Conservation (phyloP, 1,140 invertebrate genomes). For the Saxidomus purpurata region DNA sequence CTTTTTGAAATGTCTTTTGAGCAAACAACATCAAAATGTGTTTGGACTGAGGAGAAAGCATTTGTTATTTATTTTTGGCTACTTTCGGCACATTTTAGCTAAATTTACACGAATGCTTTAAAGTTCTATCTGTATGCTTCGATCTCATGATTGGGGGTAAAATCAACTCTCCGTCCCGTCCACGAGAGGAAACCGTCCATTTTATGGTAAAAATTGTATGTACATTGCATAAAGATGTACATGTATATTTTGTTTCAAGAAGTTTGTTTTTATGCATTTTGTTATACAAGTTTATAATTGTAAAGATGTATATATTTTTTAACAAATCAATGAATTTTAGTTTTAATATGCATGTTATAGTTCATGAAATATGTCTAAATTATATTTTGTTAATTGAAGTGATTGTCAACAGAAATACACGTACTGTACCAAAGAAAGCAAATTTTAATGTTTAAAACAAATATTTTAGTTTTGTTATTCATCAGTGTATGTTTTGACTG, state of each 20-base stretch:
- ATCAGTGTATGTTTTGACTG: too few species aligned
- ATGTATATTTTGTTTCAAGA: constrained; percentile 15
- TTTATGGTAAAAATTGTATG: constrained; percentile 33
- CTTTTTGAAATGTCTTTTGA: too few species aligned
- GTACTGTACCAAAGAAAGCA: not conserved
- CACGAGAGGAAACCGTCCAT: not conserved
- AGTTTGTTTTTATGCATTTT: not conserved
- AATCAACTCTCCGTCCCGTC: not conserved
- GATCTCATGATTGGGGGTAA: not conserved
- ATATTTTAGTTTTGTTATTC: too few species aligned
- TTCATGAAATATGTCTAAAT: not conserved
- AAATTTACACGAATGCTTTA: not conserved
- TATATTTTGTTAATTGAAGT: not conserved
- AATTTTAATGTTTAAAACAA: not conserved
- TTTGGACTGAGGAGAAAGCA: not conserved
- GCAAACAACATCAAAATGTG: too few species aligned
- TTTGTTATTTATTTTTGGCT: not conserved
- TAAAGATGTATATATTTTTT: constrained; percentile 33
- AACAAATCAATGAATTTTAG: not conserved
- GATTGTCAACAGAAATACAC: not conserved
- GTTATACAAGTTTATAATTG: not conserved
- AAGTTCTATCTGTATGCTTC: too few species aligned
- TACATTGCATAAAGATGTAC: not conserved
- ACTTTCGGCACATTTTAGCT: not conserved
- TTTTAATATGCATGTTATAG: constrained; percentile 2